Conservation (phyloP, 2,888 invertebrate species). For the Phortica okadai region DNA sequence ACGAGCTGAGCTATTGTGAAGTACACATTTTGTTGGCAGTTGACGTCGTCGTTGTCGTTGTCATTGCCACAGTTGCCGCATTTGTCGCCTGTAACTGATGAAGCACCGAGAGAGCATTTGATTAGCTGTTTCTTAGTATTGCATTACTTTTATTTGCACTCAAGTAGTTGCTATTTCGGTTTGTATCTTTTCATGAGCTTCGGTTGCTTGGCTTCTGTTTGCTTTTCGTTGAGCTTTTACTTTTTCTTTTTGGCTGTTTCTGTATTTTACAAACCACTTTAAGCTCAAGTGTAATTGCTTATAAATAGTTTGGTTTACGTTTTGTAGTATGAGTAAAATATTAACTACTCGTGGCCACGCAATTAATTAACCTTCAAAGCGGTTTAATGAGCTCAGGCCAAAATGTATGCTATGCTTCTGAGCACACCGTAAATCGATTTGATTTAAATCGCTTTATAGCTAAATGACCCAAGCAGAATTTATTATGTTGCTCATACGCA, state of each 20-base stretch:
- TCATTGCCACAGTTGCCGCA: constrained; percentile 1
- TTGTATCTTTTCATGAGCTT: background rate
- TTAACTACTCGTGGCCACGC: background rate
- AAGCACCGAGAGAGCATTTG: background rate
- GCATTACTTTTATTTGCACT: background rate
- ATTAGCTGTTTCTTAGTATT: background rate
- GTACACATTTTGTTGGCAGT: background rate
- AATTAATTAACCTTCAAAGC: background rate
- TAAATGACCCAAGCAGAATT: no score
- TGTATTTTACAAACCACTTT: background rate
- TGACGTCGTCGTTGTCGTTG: background rate
- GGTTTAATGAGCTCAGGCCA: background rate
- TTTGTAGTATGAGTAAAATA: background rate
- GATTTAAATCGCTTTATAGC: no score
- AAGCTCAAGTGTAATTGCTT: constrained; percentile 1
- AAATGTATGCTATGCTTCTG: no score
- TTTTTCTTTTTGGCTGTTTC: background rate
- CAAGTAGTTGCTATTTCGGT: no score
- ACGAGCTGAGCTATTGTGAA: background rate
- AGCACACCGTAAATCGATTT: no score
- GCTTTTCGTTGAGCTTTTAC: background rate
- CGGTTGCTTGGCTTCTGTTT: background rate
- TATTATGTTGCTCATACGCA: background rate
- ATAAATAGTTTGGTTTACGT: constrained; percentile 3
- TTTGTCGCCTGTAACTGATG: background rate